Percentiles rank a stretch among this genome's conserved stretches.
These are phyloP conservation scores for Equus przewalskii DNA, from an alignment of 2,113 vertebrate genomes.

Conservation along the genomic window DNA sequence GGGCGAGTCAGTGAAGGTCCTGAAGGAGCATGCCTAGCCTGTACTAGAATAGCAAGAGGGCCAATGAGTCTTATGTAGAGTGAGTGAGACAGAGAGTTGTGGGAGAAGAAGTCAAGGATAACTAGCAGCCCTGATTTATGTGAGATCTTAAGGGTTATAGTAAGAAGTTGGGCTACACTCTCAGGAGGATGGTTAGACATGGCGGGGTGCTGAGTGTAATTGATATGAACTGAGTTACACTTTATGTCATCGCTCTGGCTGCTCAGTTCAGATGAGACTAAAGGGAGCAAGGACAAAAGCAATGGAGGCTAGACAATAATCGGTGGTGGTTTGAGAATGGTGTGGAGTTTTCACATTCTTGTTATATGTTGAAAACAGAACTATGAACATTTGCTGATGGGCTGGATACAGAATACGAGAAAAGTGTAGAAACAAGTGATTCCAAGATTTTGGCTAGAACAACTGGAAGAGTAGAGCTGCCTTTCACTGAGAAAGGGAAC, in stretches of 20 bases:
- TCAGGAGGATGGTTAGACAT: background rate
- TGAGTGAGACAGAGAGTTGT: background rate
- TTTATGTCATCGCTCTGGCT: background rate
- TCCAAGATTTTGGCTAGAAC: background rate
- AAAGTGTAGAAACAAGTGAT: background rate
- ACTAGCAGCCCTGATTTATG: background rate
- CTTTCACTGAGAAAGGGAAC: background rate
- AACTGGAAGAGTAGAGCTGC: background rate
- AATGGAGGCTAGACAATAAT: background rate
- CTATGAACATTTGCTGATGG: background rate
- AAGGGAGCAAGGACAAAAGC: background rate
- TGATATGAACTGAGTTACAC: background rate
- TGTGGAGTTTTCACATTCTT: background rate
- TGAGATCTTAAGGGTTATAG: rapidly evolving
- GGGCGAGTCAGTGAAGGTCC: background rate
- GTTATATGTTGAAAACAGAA: background rate
- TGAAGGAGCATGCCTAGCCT: no score
- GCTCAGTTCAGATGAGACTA: background rate
- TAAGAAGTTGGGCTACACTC: background rate
- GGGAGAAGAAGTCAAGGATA: background rate
- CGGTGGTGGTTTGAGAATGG: background rate
- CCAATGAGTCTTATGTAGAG: background rate
- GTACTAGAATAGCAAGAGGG: background rate
- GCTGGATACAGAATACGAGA: background rate
- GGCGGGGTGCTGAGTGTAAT: background rate